Evolutionary conservation across 2,113 vertebrate species (phyloP).

Genomic region (Boleophthalmus pectinirostris): DNA sequence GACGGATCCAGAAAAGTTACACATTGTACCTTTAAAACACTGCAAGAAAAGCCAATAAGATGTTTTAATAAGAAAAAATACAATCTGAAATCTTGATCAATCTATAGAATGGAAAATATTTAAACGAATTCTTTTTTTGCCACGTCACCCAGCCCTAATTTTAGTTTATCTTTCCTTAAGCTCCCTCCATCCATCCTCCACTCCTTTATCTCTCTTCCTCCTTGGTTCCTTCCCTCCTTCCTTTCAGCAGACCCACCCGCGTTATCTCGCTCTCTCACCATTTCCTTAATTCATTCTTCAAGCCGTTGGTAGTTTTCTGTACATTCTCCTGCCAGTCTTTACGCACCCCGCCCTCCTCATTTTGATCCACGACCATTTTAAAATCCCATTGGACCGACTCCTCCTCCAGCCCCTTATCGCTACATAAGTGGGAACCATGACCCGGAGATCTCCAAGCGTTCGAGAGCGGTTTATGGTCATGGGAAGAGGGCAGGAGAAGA

Average conservation of each 20-base stretch:
- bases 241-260: constrained; percentile 36
- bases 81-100: neutral
- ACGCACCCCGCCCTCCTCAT: constrained; percentile 25
- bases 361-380: constrained; percentile 27
- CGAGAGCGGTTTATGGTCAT: constrained; percentile 65
- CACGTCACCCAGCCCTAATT: neutral
- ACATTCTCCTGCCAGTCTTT: constrained; percentile 40
- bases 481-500: constrained; percentile 46
- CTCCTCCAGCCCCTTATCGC: constrained; percentile 42
- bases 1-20: too few species aligned
- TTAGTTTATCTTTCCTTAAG: constrained; percentile 1
- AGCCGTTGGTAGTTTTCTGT: constrained; percentile 34
- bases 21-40: too few species aligned
- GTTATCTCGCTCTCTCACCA: constrained; percentile 51
- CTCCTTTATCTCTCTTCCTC: constrained; percentile 62
- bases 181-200: neutral
- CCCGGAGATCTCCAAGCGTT: constrained; percentile 45
- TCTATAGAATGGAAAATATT: neutral
- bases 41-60: too few species aligned
- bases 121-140: neutral
- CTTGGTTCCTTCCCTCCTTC: constrained; percentile 42
- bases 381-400: constrained; percentile 30
- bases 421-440: constrained; percentile 53
- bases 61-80: too few species aligned
- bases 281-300: constrained; percentile 52